Percentiles rank a stretch among this genome's conserved stretches.
phyloP scores from a whole-genome alignment of 2,113 vertebrate genomes.

The Spermophilus dauricus region DNA sequence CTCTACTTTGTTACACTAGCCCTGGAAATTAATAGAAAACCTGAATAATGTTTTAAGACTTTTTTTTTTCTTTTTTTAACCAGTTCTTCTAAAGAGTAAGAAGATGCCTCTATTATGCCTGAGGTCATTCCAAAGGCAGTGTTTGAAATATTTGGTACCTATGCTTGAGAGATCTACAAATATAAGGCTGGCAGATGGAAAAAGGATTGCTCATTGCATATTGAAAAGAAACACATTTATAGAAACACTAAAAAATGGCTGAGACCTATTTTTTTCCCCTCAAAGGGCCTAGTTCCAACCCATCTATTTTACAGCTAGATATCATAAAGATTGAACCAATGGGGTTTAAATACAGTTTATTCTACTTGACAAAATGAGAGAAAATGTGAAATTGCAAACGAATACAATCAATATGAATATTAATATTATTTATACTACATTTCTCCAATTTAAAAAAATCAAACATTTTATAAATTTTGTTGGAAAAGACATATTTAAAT shows the following conservation, averaged over 20 bases:
- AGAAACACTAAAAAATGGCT: background rate
- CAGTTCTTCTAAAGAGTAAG: background rate
- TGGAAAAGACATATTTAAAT: background rate
- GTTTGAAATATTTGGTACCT: background rate
- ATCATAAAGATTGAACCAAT: background rate
- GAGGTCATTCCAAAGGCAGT: background rate
- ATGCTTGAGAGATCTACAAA: background rate
- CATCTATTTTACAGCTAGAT: background rate
- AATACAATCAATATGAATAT: background rate
- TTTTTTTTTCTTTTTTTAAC: background rate
- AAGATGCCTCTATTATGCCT: background rate
- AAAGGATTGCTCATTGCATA: background rate
- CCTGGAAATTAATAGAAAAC: background rate
- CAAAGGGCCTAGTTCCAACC: background rate
- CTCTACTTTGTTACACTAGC: background rate
- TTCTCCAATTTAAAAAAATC: conserved; percentile 16
- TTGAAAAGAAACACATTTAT: background rate
- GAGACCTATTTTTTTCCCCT: background rate
- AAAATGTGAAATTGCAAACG: background rate
- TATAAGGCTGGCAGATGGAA: background rate
- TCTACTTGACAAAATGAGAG: background rate
- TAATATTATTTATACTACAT: background rate
- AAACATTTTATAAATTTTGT: background rate
- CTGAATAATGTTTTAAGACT: background rate
- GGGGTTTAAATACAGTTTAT: background rate